phyloP scores from a whole-genome alignment of 2,797 vertebrate genomes.

The Sciaenops ocellatus region DNA sequence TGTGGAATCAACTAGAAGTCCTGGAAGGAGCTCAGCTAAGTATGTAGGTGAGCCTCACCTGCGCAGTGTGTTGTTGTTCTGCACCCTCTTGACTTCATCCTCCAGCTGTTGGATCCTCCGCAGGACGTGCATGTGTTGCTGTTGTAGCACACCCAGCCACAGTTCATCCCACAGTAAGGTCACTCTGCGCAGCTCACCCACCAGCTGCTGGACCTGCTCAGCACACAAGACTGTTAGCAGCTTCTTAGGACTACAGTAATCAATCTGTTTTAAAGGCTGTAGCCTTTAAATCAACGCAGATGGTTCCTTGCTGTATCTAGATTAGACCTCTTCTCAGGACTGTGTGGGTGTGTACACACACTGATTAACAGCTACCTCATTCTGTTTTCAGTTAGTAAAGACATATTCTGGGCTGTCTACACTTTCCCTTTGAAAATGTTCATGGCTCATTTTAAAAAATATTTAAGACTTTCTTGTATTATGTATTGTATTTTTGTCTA shows the following conservation, averaged over 20 bases:
- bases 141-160: conserved; percentile 96
- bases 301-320: neutral
- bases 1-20: neutral
- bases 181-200: conserved; percentile 95
- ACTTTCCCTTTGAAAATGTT: neutral
- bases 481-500: neutral
- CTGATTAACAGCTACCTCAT: neutral
- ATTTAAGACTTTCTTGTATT: too few relatives aligned
- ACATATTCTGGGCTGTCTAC: neutral
- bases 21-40: neutral
- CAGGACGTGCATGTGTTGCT: conserved; percentile 98
- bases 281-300: neutral
- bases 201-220: conserved; percentile 95
- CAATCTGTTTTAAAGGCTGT: neutral
- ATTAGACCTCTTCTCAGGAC: neutral
- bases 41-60: conserved; percentile 50
- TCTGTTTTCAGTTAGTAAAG: neutral
- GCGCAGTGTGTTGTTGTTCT: conserved; percentile 80
- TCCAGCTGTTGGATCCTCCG: conserved; percentile 96
- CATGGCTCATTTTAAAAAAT: neutral
- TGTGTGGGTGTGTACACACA: neutral
- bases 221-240: conserved; percentile 20
- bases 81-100: conserved; percentile 98
- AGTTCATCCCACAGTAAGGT: conserved; percentile 99
- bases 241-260: neutral